Evolutionary conservation across 2,113 vertebrate species (phyloP), one percentile per base, ranked within the genome.

Genomic region (Notarius lentiginosus): DNA sequence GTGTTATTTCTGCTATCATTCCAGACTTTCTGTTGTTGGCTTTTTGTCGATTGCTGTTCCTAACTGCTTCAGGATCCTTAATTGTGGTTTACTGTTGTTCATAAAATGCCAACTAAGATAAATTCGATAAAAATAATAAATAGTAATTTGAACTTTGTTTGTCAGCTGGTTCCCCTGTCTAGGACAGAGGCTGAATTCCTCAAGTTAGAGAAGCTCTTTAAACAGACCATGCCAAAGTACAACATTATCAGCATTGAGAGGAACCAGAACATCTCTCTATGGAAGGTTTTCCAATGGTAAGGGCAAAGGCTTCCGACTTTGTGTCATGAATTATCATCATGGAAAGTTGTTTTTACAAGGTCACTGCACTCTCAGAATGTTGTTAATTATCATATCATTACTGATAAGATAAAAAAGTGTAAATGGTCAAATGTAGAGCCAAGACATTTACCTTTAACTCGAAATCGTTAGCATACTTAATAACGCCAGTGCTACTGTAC

Each of bases 201-300:
- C 1, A 53, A 4, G 68, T 91, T 98, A 53, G 87, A 92, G 84
- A 73, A 5, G 27, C 76, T 95, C 87, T 97, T 98, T 88, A 88
- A 86, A 61, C 34, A 83, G 76, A 97, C 97, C 20, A 96, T 98
- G 96, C 92, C 89, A 51, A 77, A 4, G 2, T 92, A 91, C 82
- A 93, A 0, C 60, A 91, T 99, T 66, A 80, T 85, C 79, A 96
- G 86, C 84, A 96, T 99, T 88, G 80, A 89, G 83, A 96, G 95
- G 91, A 94, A 97, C 90, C 95, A 96, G 92, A 99, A 98, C 84
- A 91, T 90, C 0, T 94, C 93, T 30, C 95, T 99, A 73, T 96
- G 95, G 96, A 92, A 92, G 60, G 79, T 95, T 77, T 99, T 96
- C 90, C 93, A 97, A 56, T 97, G 97, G 98, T 99, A 91, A 55